These are phyloP conservation scores for Hippocampus zosterae DNA, from an alignment of 2,113 vertebrate species.

Conservation along the genomic window DNA sequence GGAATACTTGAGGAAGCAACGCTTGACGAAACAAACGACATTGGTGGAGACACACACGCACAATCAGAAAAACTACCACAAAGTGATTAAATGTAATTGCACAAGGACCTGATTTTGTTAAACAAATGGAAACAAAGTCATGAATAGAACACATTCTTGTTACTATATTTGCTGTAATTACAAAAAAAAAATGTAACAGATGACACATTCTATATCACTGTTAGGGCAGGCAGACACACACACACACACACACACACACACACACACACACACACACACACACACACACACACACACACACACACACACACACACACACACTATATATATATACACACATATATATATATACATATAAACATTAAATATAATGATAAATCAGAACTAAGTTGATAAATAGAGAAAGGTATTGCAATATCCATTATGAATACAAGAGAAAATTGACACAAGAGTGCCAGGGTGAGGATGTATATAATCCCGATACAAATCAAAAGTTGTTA, in stretches of 20 bases:
- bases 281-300: too few species aligned
- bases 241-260: too few species aligned
- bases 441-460: too few species aligned
- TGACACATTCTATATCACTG: neutral
- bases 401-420: too few species aligned
- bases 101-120: neutral
- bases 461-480: too few species aligned
- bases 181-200: neutral
- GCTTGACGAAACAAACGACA: neutral
- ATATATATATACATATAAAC: too few species aligned
- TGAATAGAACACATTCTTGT: neutral
- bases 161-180: neutral
- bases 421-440: too few species aligned
- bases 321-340: too few species aligned
- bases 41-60: neutral
- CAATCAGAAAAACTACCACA: neutral
- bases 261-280: too few species aligned
- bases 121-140: neutral
- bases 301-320: constrained; percentile 5
- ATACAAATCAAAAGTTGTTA: too few species aligned
- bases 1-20: neutral
- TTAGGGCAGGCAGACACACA: constrained; percentile 21
- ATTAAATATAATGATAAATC: too few species aligned
- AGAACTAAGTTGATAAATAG: too few species aligned
- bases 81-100: neutral